Base-by-base conservation (phyloP, 2,113 vertebrate species). In the Muntiacus reevesi region DNA sequence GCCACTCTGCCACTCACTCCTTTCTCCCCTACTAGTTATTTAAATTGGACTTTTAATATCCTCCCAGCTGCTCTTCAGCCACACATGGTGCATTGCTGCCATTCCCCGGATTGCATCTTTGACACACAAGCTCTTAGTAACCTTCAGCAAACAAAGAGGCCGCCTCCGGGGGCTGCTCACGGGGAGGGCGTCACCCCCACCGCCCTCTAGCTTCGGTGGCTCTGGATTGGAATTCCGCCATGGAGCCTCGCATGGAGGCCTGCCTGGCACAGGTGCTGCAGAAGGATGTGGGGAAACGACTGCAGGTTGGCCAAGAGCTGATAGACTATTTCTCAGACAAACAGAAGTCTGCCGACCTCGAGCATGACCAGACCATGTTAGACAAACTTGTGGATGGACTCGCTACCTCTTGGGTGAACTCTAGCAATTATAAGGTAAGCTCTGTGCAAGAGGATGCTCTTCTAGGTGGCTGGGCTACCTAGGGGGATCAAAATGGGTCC, bases 21-120 rank as follows among this genome's bases (percentile, higher is more conserved):
- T 99, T 98, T 98, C 91, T 99, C 99, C 98, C 89, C 98, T 99
- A 97, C 98, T 98, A 99, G 99, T 98, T 99, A 99, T 99, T 99
- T 99, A 99, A 99, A 99, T 99, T 98, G 88, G 98, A 99, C 99
- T 99, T 99, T 99, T 99, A 99, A 99, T 99, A 99, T 98, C 99
- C 99, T 98, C 93, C 98, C 99, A 99, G 99, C 99, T 99, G 99
- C 99, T 99, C 98, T 98, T 98, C 99, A 98, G 99, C 99, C 99
- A 99, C 99, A 99, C 99, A 99, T 99, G 99, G 99, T 99, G 99
- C 99, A 99, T 99, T 99, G 99, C 99, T 99, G 99, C 99, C 99
- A 99, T 99, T 99, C 99, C 99, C 99, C 98, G 98, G 99, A 99
- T 99, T 99, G 98, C 99, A 98, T 99, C 99, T 99, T 97, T 97